Evolutionary conservation across 2,797 vertebrate species (phyloP).

Genomic region (Centroberyx gerrardi): DNA sequence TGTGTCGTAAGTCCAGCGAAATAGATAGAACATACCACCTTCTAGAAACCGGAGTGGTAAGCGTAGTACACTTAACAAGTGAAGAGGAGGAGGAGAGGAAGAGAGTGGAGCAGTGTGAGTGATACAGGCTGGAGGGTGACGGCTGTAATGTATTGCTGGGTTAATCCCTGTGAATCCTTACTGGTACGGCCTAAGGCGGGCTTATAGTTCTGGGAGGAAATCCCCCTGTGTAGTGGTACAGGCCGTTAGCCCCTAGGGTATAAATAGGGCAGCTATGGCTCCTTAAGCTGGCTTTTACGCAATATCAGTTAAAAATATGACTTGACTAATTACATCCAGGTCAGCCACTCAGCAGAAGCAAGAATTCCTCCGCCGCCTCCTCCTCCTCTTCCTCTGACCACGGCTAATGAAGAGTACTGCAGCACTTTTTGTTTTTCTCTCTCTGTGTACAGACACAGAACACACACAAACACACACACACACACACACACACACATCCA

Average conservation of each 20-base stretch:
- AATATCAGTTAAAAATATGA: constrained; percentile 88
- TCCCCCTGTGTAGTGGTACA: constrained; percentile 80
- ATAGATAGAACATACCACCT: not conserved
- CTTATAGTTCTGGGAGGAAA: constrained; percentile 85
- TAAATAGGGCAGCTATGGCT: constrained; percentile 86
- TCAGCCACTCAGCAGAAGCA: constrained; percentile 78
- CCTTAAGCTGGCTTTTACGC: constrained; percentile 86
- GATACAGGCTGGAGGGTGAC: constrained; percentile 58
- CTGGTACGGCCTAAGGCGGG: constrained; percentile 80
- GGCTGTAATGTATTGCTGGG: constrained; percentile 76
- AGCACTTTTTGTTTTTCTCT: constrained; percentile 19
- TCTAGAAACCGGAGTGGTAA: constrained; percentile 15
- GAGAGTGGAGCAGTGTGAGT: constrained; percentile 22
- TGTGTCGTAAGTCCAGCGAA: not conserved
- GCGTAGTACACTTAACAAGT: constrained; percentile 5
- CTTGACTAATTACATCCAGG: constrained; percentile 81
- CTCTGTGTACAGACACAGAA: not conserved
- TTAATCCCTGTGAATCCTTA: constrained; percentile 84
- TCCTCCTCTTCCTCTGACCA: constrained; percentile 48
- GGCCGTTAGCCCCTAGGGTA: constrained; percentile 81
- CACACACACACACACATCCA: constrained; percentile 27
- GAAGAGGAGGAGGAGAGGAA: constrained; percentile 13
- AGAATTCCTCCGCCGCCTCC: constrained; percentile 61
- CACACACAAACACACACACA: constrained; percentile 7
- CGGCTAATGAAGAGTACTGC: constrained; percentile 10